A percentile compares a stretch with the other conserved stretches of the same genome.
phyloP scores from a whole-genome alignment of 2,888 invertebrate species.

The Odontocolon sp. region DNA sequence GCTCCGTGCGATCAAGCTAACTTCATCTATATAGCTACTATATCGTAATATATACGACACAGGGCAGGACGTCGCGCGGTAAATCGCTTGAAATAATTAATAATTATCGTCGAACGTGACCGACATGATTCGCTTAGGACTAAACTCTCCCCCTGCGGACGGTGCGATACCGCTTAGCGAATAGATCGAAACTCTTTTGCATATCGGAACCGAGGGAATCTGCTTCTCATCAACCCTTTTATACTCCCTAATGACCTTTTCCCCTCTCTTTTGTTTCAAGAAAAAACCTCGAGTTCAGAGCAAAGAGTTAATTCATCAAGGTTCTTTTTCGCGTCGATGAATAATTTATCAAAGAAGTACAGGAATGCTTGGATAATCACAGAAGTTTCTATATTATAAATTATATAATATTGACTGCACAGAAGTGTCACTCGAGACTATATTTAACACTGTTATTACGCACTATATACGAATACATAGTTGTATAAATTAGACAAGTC shows the following conservation, averaged over 20 bases:
- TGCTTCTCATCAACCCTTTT: constrained; percentile 7
- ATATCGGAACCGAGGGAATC: constrained; percentile 12
- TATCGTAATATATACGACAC: not conserved
- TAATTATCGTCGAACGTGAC: constrained; percentile 67
- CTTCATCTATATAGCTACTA: constrained; percentile 16
- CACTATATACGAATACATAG: not conserved
- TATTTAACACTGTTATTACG: not conserved
- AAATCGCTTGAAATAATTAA: constrained; percentile 69
- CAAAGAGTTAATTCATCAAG: not conserved
- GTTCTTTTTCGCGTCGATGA: not conserved
- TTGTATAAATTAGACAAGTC: constrained; percentile 9
- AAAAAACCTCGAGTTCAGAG: not conserved
- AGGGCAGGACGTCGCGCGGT: constrained; percentile 42
- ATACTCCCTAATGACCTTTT: constrained; percentile 7
- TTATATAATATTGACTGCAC: not conserved
- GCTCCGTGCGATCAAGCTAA: constrained; percentile 22
- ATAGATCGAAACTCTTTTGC: constrained; percentile 41
- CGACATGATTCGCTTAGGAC: constrained; percentile 49
- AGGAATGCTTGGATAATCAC: no score
- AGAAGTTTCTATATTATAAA: no score
- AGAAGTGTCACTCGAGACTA: not conserved
- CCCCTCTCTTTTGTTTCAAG: no score
- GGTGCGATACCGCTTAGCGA: not conserved
- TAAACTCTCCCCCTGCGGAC: constrained; percentile 28
- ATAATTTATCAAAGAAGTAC: not conserved